phyloP scores from a whole-genome alignment of 2,113 vertebrate genomes.

The Gymnogyps californianus region DNA sequence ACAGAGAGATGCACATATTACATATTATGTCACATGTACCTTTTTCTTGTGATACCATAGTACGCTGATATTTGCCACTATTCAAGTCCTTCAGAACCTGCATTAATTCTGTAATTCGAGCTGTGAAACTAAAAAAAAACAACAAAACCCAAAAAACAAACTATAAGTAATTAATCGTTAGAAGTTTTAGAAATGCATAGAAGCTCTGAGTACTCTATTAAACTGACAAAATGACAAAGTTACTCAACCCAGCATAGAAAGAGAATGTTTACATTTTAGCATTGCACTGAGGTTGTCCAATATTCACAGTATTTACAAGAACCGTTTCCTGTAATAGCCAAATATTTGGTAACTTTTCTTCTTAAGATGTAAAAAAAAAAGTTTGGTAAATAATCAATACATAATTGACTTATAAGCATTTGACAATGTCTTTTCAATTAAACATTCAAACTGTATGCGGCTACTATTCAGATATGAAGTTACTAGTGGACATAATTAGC shows the following conservation, averaged over 20 bases:
- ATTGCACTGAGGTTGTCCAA: background rate
- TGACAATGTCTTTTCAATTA: background rate
- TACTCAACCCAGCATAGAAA: background rate
- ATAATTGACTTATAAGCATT: background rate
- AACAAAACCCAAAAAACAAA: background rate
- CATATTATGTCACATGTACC: constrained; percentile 67
- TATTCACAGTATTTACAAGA: background rate
- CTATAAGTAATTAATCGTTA: background rate
- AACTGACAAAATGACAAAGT: background rate
- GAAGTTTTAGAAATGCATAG: background rate
- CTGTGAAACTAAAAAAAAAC: constrained; percentile 82
- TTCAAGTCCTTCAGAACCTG: constrained; percentile 95
- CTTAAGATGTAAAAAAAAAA: background rate
- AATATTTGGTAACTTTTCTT: background rate
- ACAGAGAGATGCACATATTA: background rate
- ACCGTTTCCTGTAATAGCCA: background rate
- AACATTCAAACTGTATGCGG: background rate
- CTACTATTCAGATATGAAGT: background rate
- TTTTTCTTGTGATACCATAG: constrained; percentile 89
- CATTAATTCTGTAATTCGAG: constrained; percentile 94
- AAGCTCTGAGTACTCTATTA: background rate
- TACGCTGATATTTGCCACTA: constrained; percentile 91
- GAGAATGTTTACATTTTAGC: background rate
- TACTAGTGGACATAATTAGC: background rate
- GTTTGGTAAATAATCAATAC: background rate